Evolutionary conservation across 2,888 invertebrate species (phyloP).

Genomic region (Octodonta nipae): DNA sequence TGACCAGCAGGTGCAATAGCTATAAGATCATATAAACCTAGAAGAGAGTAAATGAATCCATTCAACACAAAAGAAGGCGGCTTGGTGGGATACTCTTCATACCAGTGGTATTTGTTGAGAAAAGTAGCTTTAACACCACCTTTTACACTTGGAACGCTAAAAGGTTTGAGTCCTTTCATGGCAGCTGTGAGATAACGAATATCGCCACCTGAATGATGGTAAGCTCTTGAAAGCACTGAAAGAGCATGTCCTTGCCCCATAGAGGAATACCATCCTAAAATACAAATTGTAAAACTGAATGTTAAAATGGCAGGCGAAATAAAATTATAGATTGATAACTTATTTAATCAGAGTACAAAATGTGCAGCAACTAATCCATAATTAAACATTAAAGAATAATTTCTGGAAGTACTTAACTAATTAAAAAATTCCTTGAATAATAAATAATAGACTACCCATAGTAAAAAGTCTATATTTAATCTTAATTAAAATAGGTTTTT

Average conservation of each 20-base stretch:
- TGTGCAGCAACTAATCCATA: no score
- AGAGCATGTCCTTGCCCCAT: slow-evolving; percentile 98
- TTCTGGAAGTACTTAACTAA: no score
- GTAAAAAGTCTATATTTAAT: no score
- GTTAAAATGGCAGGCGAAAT: no score
- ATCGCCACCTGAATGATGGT: slow-evolving; percentile 65
- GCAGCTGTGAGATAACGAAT: slow-evolving; percentile 70
- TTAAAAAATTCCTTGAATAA: no score
- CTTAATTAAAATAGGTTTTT: no score
- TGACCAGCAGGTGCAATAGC: slow-evolving; percentile 57
- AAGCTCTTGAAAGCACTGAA: slow-evolving; percentile 85
- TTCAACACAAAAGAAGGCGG: slow-evolving; percentile 92
- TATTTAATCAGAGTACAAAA: no score
- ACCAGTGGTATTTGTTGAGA: slow-evolving; percentile 81
- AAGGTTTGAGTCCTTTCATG: slow-evolving; percentile 63
- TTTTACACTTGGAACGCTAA: slow-evolving; percentile 50
- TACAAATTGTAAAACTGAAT: slow-evolving; percentile 1
- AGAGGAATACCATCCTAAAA: slow-evolving; percentile 63
- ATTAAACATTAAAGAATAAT: no score
- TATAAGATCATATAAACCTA: slow-evolving; percentile 92
- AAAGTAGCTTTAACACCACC: slow-evolving; percentile 79
- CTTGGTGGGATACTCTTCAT: slow-evolving; percentile 94
- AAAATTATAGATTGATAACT: no score
- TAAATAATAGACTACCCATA: no score
- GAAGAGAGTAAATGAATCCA: slow-evolving; percentile 93